These are phyloP conservation scores for Mycogona germanica DNA, from an alignment of 2,888 invertebrate genomes.

Conservation along the genomic window DNA sequence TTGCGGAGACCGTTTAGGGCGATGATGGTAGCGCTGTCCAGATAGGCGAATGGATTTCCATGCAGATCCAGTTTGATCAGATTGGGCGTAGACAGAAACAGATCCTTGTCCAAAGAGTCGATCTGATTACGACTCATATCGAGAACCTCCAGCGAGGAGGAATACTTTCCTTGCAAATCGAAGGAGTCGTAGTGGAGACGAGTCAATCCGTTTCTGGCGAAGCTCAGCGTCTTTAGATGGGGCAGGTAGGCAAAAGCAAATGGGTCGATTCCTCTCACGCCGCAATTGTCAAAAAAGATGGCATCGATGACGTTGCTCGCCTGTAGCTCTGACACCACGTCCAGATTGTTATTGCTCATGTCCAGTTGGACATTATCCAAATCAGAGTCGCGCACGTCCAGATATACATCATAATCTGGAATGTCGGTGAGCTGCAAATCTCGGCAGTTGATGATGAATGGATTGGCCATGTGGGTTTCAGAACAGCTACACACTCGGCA, in stretches of 20 bases:
- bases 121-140: slow-evolving; percentile 14
- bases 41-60: background rate
- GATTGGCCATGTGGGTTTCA: background rate
- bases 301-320: background rate
- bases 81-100: background rate
- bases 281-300: slow-evolving; percentile 3
- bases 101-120: slow-evolving; percentile 7
- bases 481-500: background rate
- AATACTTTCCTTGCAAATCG: background rate
- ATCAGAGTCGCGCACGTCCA: background rate
- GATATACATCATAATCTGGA: background rate
- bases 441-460: slow-evolving; percentile 12
- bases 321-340: background rate
- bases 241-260: slow-evolving; percentile 5
- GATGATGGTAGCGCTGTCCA: slow-evolving; percentile 6
- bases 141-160: slow-evolving; percentile 2
- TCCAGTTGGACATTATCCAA: slow-evolving; percentile 14
- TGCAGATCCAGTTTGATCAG: slow-evolving; percentile 2
- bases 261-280: background rate
- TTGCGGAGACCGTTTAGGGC: slow-evolving; percentile 10
- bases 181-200: slow-evolving; percentile 4
- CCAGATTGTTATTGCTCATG: slow-evolving; percentile 1
- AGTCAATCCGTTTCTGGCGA: background rate
- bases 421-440: background rate
- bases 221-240: slow-evolving; percentile 1